Base-by-base conservation (phyloP, 2,888 invertebrate species). In the Chrysolina americana region DNA sequence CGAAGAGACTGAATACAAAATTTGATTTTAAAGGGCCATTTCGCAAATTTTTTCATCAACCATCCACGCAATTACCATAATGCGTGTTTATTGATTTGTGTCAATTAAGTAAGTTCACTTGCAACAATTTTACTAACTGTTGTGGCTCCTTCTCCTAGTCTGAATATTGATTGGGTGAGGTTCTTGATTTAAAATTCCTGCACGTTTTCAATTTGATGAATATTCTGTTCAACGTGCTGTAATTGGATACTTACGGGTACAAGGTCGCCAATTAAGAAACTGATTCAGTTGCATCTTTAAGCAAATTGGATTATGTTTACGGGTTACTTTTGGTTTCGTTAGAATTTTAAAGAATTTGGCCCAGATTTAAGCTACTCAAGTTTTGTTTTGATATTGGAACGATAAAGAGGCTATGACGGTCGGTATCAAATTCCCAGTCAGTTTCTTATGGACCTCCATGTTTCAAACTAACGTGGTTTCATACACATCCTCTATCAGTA, bases 51-150 rank as follows among this genome's bases (percentile, higher is more conserved):
- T 53, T 53, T 36, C 36, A 48, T 10, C 17, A 48, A 17, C 48
- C 8, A 17, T 9, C 13, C 21, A 21, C 21, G 53, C 53, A 53
- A 53, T 53, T n/a, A 48, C 48, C 17, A 48, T 48, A 53, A 53
- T 21, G 53, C 53, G 53, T 53, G 53, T 53, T 53, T 53, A 53
- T 53, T 53, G 53, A 53, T 53, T 53, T 53, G 53, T 53, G 53
- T 53, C 53, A 53, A 53, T 53, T 53, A 53, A 53, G 53, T 53
- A 53, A 53, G 53, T 21, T 53, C 21, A 23, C 21, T 53, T 21
- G 21, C 53, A 53, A 53, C 19, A 53, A 19, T 21, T 19, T 53
- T 10, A 53, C 19, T 19, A 11, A 19, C 21, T 53, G 17, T 19
- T 53, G 53, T 21, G 17, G 13, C 13, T 53, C 2, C 21, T 11